These are phyloP conservation scores for Peromyscus californicus DNA, from an alignment of 2,113 vertebrate genomes.

Conservation along the genomic window DNA sequence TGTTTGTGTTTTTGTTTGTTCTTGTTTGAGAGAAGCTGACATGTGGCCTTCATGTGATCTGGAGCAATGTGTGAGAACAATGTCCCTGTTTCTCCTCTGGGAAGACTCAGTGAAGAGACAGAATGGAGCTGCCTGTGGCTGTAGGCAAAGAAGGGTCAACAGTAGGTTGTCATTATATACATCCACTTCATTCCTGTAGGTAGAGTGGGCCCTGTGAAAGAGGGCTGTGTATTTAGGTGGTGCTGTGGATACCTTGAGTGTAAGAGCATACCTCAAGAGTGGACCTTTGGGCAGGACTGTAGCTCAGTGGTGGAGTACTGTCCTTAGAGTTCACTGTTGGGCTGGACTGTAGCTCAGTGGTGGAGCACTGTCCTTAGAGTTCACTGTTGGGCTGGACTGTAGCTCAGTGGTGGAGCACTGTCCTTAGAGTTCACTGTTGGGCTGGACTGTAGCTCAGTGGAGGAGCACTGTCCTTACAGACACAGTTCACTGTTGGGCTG, in stretches of 20 bases:
- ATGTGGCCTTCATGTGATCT: not conserved
- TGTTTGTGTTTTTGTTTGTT: not conserved
- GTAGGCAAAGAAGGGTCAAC: not conserved
- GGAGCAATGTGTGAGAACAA: not conserved
- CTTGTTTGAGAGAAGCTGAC: not conserved
- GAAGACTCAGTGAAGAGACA: not conserved
- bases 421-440: too few relatives aligned
- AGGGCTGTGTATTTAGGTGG: not conserved
- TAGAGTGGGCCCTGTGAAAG: not conserved
- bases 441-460: too few relatives aligned
- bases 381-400: too few relatives aligned
- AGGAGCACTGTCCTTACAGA: too few relatives aligned
- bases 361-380: too few relatives aligned
- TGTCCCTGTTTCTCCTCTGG: not conserved
- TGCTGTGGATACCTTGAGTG: not conserved
- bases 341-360: not conserved
- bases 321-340: not conserved
- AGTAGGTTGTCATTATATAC: not conserved
- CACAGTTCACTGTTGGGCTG: too few relatives aligned
- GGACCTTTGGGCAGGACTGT: not conserved
- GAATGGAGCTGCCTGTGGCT: not conserved
- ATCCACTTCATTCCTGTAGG: not conserved
- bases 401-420: too few relatives aligned
- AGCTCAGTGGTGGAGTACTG: not conserved
- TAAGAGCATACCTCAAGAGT: not conserved